Conservation (phyloP, 2,888 invertebrate genomes). For the Iphiclides podalirius region DNA sequence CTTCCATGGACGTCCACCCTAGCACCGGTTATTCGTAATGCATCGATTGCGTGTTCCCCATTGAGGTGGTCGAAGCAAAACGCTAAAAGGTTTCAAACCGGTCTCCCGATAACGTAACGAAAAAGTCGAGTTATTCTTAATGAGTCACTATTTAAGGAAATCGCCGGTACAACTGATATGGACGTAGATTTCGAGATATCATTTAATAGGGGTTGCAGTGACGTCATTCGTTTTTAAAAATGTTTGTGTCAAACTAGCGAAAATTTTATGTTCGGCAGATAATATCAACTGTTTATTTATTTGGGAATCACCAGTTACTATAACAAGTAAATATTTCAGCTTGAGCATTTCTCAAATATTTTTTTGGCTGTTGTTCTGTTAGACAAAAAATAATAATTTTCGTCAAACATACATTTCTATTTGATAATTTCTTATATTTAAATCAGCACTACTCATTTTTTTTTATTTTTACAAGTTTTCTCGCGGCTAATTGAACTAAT, state of each 20-base stretch:
- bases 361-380: too few relatives aligned
- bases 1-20: neutral
- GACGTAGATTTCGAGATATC: slow-evolving; percentile 8
- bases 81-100: slow-evolving; percentile 32
- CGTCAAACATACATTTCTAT: too few relatives aligned
- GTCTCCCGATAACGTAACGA: slow-evolving; percentile 29
- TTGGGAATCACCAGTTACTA: too few relatives aligned
- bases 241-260: neutral
- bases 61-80: slow-evolving; percentile 26
- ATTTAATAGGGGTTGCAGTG: slow-evolving; percentile 5
- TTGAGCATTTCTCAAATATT: too few relatives aligned
- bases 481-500: too few relatives aligned
- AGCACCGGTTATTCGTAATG: slow-evolving; percentile 26
- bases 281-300: too few relatives aligned
- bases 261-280: too few relatives aligned
- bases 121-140: slow-evolving; percentile 27
- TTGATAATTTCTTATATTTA: too few relatives aligned
- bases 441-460: too few relatives aligned
- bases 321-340: too few relatives aligned
- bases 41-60: slow-evolving; percentile 31
- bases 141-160: slow-evolving; percentile 27
- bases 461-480: too few relatives aligned
- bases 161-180: slow-evolving; percentile 15
- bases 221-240: slow-evolving; percentile 7
- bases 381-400: too few relatives aligned